Evolutionary conservation across 2,888 invertebrate genomes (phyloP), one percentile per base, ranked within the genome.

Genomic region (Teinopalpus imperialis): DNA sequence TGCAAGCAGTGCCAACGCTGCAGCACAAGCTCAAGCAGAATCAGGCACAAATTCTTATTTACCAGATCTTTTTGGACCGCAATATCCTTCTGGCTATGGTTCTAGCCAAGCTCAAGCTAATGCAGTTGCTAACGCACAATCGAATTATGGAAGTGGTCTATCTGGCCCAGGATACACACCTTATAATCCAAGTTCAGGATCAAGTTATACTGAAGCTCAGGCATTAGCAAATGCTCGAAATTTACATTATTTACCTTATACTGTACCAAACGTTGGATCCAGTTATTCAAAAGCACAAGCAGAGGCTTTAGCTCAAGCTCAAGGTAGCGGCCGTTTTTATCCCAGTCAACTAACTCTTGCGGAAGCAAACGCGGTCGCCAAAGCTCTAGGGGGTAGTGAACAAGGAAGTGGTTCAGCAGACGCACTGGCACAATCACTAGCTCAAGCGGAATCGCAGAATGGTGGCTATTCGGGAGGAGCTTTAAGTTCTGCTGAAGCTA

Each of bases 171-270:
- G 9, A 0, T 20, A 8, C n/a, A 8, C 6, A 1, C 7, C 13
- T 3, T 29, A 24, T 12, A 13, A 23, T 39, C 16, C 44, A 16
- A 20, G 35, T 14, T 13, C 34, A 12, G 37, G 34, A 32, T 1
- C 20, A 16, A 10, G 43, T 45, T 20, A 35, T 9, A 47, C 49
- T 20, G 44, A 56, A 10, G 51, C 52, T 6, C 47, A 47, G n/a
- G 35, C 43, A 0, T 35, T 43, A 14, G 54, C 57, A 3, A 44
- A 46, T 27, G 48, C 53, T 9, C n/a, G n/a, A n/a, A n/a, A n/a
- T n/a, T n/a, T n/a, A n/a, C n/a, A n/a, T 0, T 1, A 14, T 9
- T 36, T 14, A 8, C 13, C 9, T 16, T 26, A 36, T 9, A 26
- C 2, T 14, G 5, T 26, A 4, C 2, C 6, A n/a, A 2, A 52